Base-by-base conservation (phyloP, 2,888 invertebrate genomes). In the Ommatoiulus sabulosus region DNA sequence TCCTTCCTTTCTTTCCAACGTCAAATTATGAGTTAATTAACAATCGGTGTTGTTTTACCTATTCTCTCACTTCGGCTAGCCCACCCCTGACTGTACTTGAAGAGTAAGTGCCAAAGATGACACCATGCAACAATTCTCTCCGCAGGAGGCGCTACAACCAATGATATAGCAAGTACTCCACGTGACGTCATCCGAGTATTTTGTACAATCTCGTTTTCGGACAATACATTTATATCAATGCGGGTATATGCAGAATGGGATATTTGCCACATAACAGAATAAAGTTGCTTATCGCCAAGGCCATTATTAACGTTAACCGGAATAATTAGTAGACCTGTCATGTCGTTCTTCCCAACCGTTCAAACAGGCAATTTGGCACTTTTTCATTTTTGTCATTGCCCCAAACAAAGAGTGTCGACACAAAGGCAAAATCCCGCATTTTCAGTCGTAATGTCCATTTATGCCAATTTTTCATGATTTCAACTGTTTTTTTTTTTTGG, bases 11-110 rank as follows among this genome's bases (percentile, higher is more conserved):
- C 24, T 63, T 72, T 10, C 72, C 24, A 20, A 72, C 72, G 20
- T 24, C 72, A 72, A 72, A 72, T 72, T 72, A 72, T n/a, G 72
- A 72, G 72, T 72, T 72, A 72, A 72, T 72, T 72, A 72, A 24
- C 72, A 72, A 24, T 72, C 20, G 72, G 72, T 72, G 72, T 72
- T 72, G n/a, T 72, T 72, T 72, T 72, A 72, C 72, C 72, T 72
- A 72, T 72, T 24, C 72, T 72, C 72, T 72, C 72, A 72, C 72
- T 24, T 72, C 24, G 72, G 7, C 24, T 72, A 72, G 72, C 72
- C 72, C 72, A 72, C 72, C 72, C 72, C 72, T 72, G 72, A 72
- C 72, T 24, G 72, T 72, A n/a, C 72, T 72, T 72, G 72, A 72
- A 24, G 72, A 72, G 72, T 72, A 20, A 72, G 72, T 72, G 72